Evolutionary conservation across 2,113 vertebrate species (phyloP).

Genomic region (Pagrus major): DNA sequence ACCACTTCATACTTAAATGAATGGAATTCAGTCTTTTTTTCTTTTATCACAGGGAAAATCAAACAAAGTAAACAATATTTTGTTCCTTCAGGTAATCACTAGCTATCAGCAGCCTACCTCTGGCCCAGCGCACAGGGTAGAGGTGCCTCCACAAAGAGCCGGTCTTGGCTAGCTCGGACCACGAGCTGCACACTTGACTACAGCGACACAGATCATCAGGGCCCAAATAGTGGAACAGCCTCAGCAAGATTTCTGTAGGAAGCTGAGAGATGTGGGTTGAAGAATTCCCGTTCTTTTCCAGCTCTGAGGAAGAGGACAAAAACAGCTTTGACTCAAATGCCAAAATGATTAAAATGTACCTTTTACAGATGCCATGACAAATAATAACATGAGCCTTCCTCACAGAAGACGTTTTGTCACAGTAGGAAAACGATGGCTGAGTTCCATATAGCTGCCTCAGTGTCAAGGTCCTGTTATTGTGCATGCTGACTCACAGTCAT

Average conservation of each 20-base stretch:
- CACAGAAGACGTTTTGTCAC: neutral
- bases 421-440: neutral
- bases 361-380: constrained; percentile 7
- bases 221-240: constrained; percentile 91
- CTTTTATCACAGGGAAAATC: neutral
- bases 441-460: neutral
- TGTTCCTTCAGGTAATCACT: neutral
- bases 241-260: constrained; percentile 94
- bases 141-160: constrained; percentile 97
- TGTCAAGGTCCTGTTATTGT: neutral
- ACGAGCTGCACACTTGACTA: constrained; percentile 92
- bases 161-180: constrained; percentile 91
- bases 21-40: neutral
- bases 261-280: constrained; percentile 88
- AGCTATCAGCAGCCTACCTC: constrained; percentile 84
- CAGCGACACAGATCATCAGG: constrained; percentile 94
- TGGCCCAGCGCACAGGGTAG: constrained; percentile 95
- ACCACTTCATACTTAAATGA: neutral
- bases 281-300: constrained; percentile 73
- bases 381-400: neutral
- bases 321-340: neutral
- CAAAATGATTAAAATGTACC: neutral
- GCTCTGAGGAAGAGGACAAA: constrained; percentile 59
- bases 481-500: neutral
- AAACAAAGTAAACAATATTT: neutral